Percentiles rank a stretch among this genome's conserved stretches.
phyloP scores from a whole-genome alignment of 2,888 invertebrate species.

The Punctoribates punctum region DNA sequence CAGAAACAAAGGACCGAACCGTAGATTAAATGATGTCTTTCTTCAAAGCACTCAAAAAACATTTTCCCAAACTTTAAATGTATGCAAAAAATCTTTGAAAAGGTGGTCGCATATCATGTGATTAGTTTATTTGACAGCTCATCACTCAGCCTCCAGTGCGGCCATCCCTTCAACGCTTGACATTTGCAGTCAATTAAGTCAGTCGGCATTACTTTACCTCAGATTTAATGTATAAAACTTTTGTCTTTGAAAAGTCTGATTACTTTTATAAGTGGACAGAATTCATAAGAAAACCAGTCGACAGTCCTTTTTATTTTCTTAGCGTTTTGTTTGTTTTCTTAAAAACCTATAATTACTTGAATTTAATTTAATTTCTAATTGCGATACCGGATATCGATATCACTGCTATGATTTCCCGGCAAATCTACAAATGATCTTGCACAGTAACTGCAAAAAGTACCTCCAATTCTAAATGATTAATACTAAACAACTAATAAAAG shows the following conservation, averaged over 20 bases:
- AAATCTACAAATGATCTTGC: no score
- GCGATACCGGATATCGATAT: no score
- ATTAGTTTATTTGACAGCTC: conserved; percentile 38
- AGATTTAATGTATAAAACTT: not conserved
- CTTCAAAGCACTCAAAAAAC: not conserved
- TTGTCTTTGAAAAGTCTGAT: not conserved
- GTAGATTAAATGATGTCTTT: conserved; percentile 27
- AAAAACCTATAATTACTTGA: no score
- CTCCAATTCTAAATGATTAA: no score
- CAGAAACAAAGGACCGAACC: conserved; percentile 12
- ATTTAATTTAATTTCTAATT: no score
- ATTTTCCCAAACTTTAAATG: conserved; percentile 1
- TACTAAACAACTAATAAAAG: no score
- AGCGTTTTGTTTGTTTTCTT: no score
- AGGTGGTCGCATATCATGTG: conserved; percentile 35
- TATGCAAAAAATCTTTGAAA: conserved; percentile 33
- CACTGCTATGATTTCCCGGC: no score
- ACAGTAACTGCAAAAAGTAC: no score
- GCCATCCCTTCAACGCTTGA: conserved; percentile 36
- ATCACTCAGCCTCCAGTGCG: conserved; percentile 35
- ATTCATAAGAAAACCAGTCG: no score
- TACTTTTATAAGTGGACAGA: no score
- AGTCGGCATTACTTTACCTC: conserved; percentile 33
- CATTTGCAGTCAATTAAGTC: conserved; percentile 33
- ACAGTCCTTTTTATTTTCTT: no score